Evolutionary conservation across 2,113 vertebrate species (phyloP).

Genomic region (Heloderma charlesbogerti): DNA sequence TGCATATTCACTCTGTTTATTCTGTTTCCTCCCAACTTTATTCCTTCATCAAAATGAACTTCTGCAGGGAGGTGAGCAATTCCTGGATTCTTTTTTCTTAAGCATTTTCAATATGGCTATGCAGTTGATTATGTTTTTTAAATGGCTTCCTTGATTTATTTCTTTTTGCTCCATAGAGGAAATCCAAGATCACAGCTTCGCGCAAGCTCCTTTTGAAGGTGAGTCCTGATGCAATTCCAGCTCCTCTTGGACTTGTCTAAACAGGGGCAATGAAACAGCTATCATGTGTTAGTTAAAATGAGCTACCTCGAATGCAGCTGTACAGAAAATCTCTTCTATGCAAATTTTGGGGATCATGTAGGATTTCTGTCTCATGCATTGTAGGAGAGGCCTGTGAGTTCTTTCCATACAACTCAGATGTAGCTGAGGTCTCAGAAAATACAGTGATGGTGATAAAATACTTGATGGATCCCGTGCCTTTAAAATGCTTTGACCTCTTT

Average conservation of each 20-base stretch:
- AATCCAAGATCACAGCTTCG: conserved; percentile 95
- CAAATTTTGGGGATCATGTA: background rate
- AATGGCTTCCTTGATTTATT: background rate
- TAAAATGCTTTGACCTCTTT: background rate
- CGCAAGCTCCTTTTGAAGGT: conserved; percentile 95
- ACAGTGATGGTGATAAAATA: background rate
- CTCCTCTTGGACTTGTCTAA: conserved; percentile 48
- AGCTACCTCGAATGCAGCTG: background rate
- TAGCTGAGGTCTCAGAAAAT: background rate
- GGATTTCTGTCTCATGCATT: background rate
- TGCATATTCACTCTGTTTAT: conserved; percentile 23
- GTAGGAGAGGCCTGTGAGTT: background rate
- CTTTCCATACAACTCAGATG: background rate
- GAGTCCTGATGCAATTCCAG: conserved; percentile 59
- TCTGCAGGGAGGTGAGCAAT: conserved; percentile 76
- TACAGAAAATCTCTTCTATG: background rate
- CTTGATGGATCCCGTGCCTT: background rate
- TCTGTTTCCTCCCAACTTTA: conserved; percentile 1
- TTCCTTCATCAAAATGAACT: conserved; percentile 1
- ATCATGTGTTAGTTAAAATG: background rate
- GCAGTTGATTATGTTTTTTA: background rate
- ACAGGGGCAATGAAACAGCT: background rate
- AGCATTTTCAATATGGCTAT: fast-evolving
- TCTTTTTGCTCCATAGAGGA: conserved; percentile 74
- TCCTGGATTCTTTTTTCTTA: background rate